Evolutionary conservation across 2,888 invertebrate species (phyloP), one percentile per base, ranked within the genome.

Genomic region (Eupsilia transversa): DNA sequence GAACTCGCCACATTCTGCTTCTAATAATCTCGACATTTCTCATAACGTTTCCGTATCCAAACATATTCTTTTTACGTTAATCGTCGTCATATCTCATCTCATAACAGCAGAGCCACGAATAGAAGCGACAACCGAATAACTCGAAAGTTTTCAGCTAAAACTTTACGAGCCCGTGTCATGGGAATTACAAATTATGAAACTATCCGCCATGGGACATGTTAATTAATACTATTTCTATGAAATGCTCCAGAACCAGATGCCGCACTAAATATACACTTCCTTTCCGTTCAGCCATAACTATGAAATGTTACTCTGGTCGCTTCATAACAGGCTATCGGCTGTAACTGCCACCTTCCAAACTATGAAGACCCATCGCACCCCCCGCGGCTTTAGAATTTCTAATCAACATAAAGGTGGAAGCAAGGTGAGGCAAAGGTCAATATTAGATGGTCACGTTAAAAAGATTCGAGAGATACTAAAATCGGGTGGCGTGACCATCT

Each of bases 221-320:
- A 96, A 96, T 96, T 95, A 95, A 94, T 92, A 88, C 91, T 72
- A 91, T 93, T 96, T 95, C 96, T 92, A 91, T 95, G 95, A 95
- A 96, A 94, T 91, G 91, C 91, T 91, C 89, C 88, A 89, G 90
- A 89, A 91, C 93, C 96, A 96, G 96, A 96, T 96, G 96, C 95
- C 93, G 88, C 92, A 91, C 95, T 94, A 95, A 95, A 96, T 95
- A 96, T 96, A 96, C 88, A 95, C 96, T 95, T 96, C 96, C 96
- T 94, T 95, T 96, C 95, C 95, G 93, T 91, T 92, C 92, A 77
- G 90, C 92, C 94, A 96, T 96, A 96, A 94, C 96, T 96, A 94
- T 94, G 95, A 95, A 95, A 95, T 94, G 95, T 92, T 92, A 93
- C 93, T 92, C 91, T 92, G 93, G 90, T 90, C 92, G 90, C 92